A percentile compares a stretch with the other conserved stretches of the same genome.
Evolutionary conservation across 2,888 invertebrate species (phyloP).

Genomic region (Platerodrilus igneus): DNA sequence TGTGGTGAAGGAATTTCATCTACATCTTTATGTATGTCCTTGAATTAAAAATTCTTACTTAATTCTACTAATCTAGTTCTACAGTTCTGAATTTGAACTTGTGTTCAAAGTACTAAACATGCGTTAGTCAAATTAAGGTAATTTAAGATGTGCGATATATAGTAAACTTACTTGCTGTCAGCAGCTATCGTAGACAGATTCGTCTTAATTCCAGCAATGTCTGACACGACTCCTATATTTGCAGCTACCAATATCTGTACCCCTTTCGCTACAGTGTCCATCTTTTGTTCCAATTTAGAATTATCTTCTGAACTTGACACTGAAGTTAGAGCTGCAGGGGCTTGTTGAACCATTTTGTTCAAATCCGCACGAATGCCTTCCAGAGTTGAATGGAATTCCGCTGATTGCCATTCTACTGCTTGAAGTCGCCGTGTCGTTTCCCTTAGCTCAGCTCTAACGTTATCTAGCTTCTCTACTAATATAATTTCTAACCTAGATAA

Average conservation of each 20-base stretch:
- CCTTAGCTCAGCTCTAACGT: conserved; percentile 43
- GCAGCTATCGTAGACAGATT: conserved; percentile 29
- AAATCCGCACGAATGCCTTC: conserved; percentile 46
- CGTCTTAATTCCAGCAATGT: conserved; percentile 27
- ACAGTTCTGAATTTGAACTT: too few relatives aligned
- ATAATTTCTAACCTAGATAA: conserved; percentile 46
- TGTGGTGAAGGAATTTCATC: too few relatives aligned
- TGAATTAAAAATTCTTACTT: too few relatives aligned
- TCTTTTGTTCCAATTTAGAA: conserved; percentile 23
- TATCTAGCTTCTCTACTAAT: conserved; percentile 45
- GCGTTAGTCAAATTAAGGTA: too few relatives aligned
- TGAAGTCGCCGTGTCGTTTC: conserved; percentile 45
- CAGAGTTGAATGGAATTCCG: conserved; percentile 41
- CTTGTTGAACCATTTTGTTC: conserved; percentile 20
- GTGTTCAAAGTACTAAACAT: too few relatives aligned
- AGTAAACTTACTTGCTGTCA: conserved; percentile 28
- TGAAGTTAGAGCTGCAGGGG: conserved; percentile 3
- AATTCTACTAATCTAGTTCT: too few relatives aligned
- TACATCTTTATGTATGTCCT: too few relatives aligned
- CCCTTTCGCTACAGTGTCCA: conserved; percentile 32
- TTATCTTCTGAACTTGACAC: neutral
- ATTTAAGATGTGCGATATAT: too few relatives aligned
- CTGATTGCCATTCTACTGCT: conserved; percentile 46
- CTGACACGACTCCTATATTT: conserved; percentile 28
- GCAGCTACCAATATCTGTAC: conserved; percentile 32